Conservation (phyloP, 2,113 vertebrate species). For the Platysternon megacephalum region DNA sequence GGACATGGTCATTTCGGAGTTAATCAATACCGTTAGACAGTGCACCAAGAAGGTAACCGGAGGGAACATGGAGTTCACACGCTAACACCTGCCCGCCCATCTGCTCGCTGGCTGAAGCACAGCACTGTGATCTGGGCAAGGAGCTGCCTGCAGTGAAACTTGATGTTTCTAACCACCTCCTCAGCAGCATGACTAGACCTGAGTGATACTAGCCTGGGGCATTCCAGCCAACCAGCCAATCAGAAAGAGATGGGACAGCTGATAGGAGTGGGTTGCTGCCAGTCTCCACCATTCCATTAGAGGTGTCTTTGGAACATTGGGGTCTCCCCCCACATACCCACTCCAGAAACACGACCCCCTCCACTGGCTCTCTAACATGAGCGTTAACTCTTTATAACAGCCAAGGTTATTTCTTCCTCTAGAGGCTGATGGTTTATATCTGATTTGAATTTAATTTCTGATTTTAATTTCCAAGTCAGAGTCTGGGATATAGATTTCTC, state of each 20-base stretch:
- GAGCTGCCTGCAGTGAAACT: slow-evolving; percentile 76
- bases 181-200: slow-evolving; percentile 81
- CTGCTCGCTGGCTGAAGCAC: slow-evolving; percentile 61
- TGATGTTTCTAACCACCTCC: slow-evolving; percentile 67
- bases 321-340: neutral
- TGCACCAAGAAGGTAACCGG: slow-evolving; percentile 97
- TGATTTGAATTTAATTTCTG: neutral
- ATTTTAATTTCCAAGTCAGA: neutral
- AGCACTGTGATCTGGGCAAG: slow-evolving; percentile 64
- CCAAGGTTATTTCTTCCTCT: neutral
- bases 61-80: slow-evolving; percentile 65
- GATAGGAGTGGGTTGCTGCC: neutral
- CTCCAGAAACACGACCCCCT: neutral
- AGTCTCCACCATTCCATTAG: neutral
- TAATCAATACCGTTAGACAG: slow-evolving; percentile 99
- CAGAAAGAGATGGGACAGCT: slow-evolving; percentile 16
- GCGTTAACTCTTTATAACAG: neutral
- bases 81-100: slow-evolving; percentile 24
- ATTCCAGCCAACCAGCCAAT: slow-evolving; percentile 57
- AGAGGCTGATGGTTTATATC: neutral
- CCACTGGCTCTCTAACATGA: neutral
- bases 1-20: slow-evolving; percentile 99
- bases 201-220: slow-evolving; percentile 56
- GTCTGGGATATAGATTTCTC: neutral
- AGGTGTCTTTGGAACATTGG: neutral